These are phyloP conservation scores for Triops longicaudatus DNA, from an alignment of 1,140 invertebrate genomes.

Conservation along the genomic window DNA sequence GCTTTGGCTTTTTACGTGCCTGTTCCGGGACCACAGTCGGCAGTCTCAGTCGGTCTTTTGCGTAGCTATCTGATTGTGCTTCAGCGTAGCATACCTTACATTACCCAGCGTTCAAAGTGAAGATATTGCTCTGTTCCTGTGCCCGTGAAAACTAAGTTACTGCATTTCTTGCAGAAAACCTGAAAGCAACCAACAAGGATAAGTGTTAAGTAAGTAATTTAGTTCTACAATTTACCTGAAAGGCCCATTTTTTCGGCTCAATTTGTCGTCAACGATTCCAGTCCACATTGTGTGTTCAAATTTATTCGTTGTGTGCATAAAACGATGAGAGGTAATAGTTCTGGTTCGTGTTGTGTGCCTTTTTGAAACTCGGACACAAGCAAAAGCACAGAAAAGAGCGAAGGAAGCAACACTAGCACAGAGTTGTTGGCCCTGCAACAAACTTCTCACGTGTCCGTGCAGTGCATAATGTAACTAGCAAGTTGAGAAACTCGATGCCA, in stretches of 20 bases:
- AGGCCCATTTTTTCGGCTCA: not conserved
- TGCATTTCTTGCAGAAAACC: not conserved
- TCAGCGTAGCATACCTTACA: not conserved
- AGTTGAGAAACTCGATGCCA: constrained; percentile 11
- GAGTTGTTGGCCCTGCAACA: constrained; percentile 12
- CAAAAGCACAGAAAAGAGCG: not conserved
- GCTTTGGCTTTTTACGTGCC: constrained; percentile 14
- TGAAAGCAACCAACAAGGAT: not conserved
- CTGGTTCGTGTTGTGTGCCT: not conserved
- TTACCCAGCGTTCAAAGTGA: not conserved
- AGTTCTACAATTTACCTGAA: not conserved
- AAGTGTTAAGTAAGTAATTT: not conserved
- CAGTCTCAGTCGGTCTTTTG: constrained; percentile 10
- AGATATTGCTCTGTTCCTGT: not conserved
- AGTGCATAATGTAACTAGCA: constrained; percentile 3
- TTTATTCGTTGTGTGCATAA: not conserved
- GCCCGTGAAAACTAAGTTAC: not conserved
- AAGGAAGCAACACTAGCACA: not conserved
- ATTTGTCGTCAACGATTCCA: not conserved
- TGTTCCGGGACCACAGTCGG: not conserved
- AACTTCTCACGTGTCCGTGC: constrained; percentile 9
- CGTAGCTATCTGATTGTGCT: not conserved
- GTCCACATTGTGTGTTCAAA: not conserved
- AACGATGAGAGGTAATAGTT: not conserved
- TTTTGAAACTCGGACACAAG: not conserved